Evolutionary conservation across 92 coral and sea anemone species (phyloP).

Genomic region (Chrysogorgia sp.): DNA sequence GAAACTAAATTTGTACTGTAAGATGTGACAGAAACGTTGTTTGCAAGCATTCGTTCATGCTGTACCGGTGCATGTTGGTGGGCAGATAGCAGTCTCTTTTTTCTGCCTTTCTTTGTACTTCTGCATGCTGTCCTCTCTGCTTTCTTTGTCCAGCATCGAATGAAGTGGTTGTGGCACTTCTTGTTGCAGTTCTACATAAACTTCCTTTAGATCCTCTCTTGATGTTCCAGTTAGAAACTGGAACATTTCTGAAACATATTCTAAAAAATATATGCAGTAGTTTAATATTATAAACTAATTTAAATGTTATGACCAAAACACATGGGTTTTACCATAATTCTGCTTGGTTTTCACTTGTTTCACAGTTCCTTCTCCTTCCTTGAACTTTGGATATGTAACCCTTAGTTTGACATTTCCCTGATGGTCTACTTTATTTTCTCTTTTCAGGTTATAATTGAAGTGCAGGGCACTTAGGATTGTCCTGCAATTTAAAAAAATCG

Average conservation of each 20-base stretch:
- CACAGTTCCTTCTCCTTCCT: too few species aligned
- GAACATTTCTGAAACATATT: slow-evolving; percentile 60
- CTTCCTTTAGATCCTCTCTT: slow-evolving; percentile 52
- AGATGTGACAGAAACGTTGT: too few species aligned
- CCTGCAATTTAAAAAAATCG: too few species aligned
- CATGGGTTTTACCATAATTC: background rate
- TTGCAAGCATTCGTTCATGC: too few species aligned
- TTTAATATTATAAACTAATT: too few species aligned
- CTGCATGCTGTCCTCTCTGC: slow-evolving; percentile 49
- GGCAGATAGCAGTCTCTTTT: slow-evolving; percentile 45
- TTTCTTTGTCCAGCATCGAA: slow-evolving; percentile 44
- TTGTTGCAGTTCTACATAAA: slow-evolving; percentile 34
- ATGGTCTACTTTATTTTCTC: background rate
- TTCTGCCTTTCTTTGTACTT: slow-evolving; percentile 49
- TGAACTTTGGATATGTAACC: too few species aligned
- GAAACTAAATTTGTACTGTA: too few species aligned
- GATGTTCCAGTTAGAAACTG: slow-evolving; percentile 47
- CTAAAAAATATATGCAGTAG: slow-evolving; percentile 36
- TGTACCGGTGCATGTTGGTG: slow-evolving; percentile 71
- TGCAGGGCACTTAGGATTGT: background rate
- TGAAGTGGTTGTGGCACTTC: slow-evolving; percentile 42
- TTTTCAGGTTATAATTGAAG: background rate
- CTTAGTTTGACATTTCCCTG: too few species aligned
- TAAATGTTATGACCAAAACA: too few species aligned
- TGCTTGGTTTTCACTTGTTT: background rate